These are phyloP conservation scores for Caenorhabditis afra DNA, from an alignment of 2,888 invertebrate species.

Conservation along the genomic window DNA sequence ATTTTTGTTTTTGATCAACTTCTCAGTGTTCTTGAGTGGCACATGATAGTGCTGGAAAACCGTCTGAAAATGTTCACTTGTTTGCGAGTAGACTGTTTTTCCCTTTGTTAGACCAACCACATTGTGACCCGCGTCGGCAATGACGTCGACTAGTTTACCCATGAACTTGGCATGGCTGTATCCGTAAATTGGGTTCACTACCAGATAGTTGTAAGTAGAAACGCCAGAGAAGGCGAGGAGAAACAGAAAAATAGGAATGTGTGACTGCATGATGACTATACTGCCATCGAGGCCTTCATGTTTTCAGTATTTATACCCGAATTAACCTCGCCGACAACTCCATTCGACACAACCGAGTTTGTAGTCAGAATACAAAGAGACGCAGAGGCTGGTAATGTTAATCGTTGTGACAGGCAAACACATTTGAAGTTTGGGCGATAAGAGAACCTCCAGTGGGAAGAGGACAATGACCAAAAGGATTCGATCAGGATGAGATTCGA, in stretches of 20 bases:
- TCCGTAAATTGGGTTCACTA: constrained; percentile 11
- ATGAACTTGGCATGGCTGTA: constrained; percentile 37
- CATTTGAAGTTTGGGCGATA: neutral
- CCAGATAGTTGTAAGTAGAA: constrained; percentile 2
- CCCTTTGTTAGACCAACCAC: neutral
- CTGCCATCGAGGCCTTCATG: neutral
- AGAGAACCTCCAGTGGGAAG: neutral
- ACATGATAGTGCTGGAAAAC: constrained; percentile 32
- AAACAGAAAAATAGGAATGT: neutral
- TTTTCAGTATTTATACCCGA: constrained; percentile 10
- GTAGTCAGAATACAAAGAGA: neutral
- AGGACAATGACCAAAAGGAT: constrained; percentile 32
- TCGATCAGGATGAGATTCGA: constrained; percentile 77
- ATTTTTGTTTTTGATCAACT: constrained; percentile 27
- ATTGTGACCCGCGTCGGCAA: constrained; percentile 37
- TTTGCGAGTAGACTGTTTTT: too few relatives aligned
- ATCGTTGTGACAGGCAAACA: constrained; percentile 12
- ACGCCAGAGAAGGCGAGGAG: neutral
- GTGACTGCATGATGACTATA: neutral
- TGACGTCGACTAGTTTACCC: constrained; percentile 30
- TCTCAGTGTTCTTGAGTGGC: constrained; percentile 31
- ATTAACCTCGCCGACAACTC: neutral
- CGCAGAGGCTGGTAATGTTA: neutral
- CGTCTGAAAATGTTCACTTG: constrained; percentile 14
- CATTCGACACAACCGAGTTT: neutral